These are phyloP conservation scores for Telmatherina bonti DNA, from an alignment of 2,797 vertebrate genomes.

Conservation along the genomic window DNA sequence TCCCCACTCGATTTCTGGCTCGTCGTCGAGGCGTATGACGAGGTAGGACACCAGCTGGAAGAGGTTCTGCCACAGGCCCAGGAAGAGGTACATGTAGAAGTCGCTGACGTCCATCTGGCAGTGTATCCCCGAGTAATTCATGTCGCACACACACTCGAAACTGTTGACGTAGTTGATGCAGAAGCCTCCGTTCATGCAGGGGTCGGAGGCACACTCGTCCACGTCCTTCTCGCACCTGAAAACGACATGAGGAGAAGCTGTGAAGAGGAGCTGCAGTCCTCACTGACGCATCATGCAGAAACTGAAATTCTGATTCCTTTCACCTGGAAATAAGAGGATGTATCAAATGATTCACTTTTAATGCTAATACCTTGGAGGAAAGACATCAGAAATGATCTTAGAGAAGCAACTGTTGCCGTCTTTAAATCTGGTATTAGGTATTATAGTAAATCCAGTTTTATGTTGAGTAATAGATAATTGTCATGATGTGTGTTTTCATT, in stretches of 20 bases:
- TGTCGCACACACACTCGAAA: constrained; percentile 89
- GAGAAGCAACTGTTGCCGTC: too few relatives aligned
- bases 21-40: constrained; percentile 89
- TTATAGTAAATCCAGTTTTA: too few relatives aligned
- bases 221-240: constrained; percentile 91
- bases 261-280: too few relatives aligned
- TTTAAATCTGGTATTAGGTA: too few relatives aligned
- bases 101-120: constrained; percentile 93
- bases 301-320: too few relatives aligned
- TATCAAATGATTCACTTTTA: too few relatives aligned
- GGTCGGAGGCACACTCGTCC: constrained; percentile 89
- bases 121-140: constrained; percentile 85
- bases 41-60: constrained; percentile 94
- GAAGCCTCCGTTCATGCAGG: constrained; percentile 89
- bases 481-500: too few relatives aligned
- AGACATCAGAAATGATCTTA: too few relatives aligned
- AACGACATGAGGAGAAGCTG: constrained; percentile 5
- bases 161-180: constrained; percentile 87
- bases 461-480: too few relatives aligned
- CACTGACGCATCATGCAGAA: too few relatives aligned
- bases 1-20: constrained; percentile 90
- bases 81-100: constrained; percentile 90
- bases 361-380: too few relatives aligned
- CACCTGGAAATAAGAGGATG: too few relatives aligned
- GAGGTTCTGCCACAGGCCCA: constrained; percentile 94